Conservation (phyloP, 2,888 invertebrate genomes). For the Petrolisthes manimaculis region DNA sequence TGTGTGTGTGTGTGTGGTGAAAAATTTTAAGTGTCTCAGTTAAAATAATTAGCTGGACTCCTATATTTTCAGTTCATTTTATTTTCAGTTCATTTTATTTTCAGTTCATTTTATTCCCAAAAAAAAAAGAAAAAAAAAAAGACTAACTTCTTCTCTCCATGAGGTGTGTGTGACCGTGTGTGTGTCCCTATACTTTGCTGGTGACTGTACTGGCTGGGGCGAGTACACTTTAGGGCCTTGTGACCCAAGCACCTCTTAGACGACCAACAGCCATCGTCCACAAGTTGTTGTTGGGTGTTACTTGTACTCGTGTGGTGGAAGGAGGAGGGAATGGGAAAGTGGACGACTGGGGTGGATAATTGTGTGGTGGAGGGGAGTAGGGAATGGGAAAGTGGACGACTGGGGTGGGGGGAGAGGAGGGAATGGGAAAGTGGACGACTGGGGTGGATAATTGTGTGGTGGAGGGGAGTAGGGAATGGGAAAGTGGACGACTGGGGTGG, state of each 20-base stretch:
- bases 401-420: not conserved
- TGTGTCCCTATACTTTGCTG: not conserved
- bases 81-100: not conserved
- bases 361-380: not conserved
- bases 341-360: too few relatives aligned
- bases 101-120: not conserved
- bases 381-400: not conserved
- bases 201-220: not conserved
- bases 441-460: too few relatives aligned
- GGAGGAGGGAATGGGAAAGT: too few relatives aligned
- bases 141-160: not conserved
- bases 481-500: not conserved
- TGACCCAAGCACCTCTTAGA: too few relatives aligned
- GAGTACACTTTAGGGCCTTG: too few relatives aligned
- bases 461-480: not conserved
- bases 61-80: not conserved
- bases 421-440: not conserved
- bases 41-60: not conserved
- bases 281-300: too few relatives aligned
- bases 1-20: conserved; percentile 19
- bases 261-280: too few relatives aligned
- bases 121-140: not conserved
- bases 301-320: too few relatives aligned
- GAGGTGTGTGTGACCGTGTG: conserved; percentile 4
- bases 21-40: not conserved